phyloP scores from a whole-genome alignment of 1,140 invertebrate species.

The Ephestia elutella region DNA sequence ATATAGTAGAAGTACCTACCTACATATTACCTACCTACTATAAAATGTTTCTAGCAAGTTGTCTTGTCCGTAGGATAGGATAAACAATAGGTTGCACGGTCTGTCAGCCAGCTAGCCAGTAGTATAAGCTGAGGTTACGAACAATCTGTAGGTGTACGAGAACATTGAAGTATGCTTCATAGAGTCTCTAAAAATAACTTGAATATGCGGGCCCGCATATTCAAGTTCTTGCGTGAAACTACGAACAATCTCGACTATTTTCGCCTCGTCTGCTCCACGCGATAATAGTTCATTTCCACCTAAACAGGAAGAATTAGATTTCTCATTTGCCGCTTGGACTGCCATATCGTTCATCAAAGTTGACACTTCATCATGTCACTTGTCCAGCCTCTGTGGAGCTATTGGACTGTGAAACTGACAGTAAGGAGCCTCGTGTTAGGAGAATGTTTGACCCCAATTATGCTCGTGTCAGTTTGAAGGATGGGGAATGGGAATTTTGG shows the following conservation, averaged over 20 bases:
- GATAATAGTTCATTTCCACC: not conserved
- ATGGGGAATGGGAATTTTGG: slow-evolving; percentile 4
- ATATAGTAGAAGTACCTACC: too few species aligned
- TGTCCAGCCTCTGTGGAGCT: slow-evolving; percentile 44
- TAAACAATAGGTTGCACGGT: too few species aligned
- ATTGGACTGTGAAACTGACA: slow-evolving; percentile 54
- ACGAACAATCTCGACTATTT: not conserved
- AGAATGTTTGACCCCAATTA: slow-evolving; percentile 16
- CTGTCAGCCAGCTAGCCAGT: too few species aligned
- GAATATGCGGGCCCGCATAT: too few species aligned
- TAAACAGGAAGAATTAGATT: slow-evolving; percentile 49
- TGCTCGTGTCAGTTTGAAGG: slow-evolving; percentile 10
- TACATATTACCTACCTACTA: too few species aligned
- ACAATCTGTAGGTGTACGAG: too few species aligned
- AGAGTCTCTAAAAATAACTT: too few species aligned
- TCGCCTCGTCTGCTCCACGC: not conserved
- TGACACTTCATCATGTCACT: slow-evolving; percentile 64
- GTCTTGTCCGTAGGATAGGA: too few species aligned
- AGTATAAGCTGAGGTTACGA: too few species aligned
- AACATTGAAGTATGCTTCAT: too few species aligned
- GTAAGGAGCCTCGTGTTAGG: not conserved
- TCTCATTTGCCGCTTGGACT: slow-evolving; percentile 56
- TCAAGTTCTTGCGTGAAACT: too few species aligned
- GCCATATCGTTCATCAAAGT: slow-evolving; percentile 53
- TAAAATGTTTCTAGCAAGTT: too few species aligned